Conservation (phyloP, 2,888 invertebrate genomes). For the Hypsopygia costalis region DNA sequence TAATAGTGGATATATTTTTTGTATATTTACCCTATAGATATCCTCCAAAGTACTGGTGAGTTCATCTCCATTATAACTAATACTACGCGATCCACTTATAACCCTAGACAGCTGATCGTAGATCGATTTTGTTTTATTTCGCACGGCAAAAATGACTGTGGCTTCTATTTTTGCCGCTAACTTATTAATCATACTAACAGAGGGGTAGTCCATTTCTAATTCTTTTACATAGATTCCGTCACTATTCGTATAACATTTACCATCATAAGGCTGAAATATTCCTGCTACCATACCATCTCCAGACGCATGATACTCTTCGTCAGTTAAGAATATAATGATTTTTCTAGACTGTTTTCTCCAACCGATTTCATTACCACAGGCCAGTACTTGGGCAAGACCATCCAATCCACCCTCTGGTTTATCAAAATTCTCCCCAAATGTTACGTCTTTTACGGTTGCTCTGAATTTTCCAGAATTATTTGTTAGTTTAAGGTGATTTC, state of each 20-base stretch:
- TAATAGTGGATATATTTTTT: too few species aligned
- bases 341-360: constrained; percentile 89
- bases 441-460: constrained; percentile 51
- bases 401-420: constrained; percentile 92
- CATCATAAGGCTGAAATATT: constrained; percentile 86
- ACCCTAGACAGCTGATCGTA: constrained; percentile 30
- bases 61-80: background rate
- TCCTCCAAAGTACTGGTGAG: constrained; percentile 30
- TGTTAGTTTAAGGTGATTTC: constrained; percentile 85
- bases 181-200: constrained; percentile 84
- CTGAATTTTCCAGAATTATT: constrained; percentile 70
- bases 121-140: background rate
- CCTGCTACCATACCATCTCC: constrained; percentile 89
- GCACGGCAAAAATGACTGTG: constrained; percentile 41
- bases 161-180: constrained; percentile 40
- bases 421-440: constrained; percentile 81
- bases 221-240: constrained; percentile 74
- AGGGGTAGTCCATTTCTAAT: constrained; percentile 87
- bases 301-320: constrained; percentile 88
- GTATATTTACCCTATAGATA: constrained; percentile 45
- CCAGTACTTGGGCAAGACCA: constrained; percentile 88
- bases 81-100: constrained; percentile 34
- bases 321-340: constrained; percentile 88
- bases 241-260: constrained; percentile 82
- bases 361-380: constrained; percentile 84